A percentile compares a stretch with the other conserved stretches of the same genome.
phyloP scores from a whole-genome alignment of 2,113 vertebrate species.

The Calonectris borealis region DNA sequence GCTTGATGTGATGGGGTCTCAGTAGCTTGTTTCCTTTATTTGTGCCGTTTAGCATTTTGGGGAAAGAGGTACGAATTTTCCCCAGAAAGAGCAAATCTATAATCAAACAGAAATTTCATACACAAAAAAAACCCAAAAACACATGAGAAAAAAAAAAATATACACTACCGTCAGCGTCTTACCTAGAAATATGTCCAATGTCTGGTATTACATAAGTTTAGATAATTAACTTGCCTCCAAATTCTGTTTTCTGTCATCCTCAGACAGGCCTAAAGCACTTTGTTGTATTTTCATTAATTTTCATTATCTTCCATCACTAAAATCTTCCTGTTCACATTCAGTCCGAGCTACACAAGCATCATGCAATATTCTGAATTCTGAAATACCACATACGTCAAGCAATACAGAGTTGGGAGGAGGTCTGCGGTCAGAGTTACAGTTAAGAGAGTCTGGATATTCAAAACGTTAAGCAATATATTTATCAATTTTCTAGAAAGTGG shows the following conservation, averaged over 20 bases:
- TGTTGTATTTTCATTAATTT: neutral
- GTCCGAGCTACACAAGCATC: neutral
- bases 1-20: neutral
- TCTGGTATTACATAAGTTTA: neutral
- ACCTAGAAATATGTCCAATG: neutral
- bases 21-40: neutral
- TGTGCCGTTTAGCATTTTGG: neutral
- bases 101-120: neutral
- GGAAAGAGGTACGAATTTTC: neutral
- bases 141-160: neutral
- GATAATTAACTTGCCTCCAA: neutral
- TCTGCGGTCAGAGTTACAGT: neutral
- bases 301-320: neutral
- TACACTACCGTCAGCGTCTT: neutral
- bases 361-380: neutral
- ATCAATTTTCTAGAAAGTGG: neutral
- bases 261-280: neutral
- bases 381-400: neutral
- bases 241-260: neutral
- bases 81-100: neutral
- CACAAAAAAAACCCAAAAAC: neutral
- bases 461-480: neutral
- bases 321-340: neutral
- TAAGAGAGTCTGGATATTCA: neutral
- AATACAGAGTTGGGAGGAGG: neutral